Base-by-base conservation (phyloP, 2,888 invertebrate genomes). In the Standfussiana lucernea region DNA sequence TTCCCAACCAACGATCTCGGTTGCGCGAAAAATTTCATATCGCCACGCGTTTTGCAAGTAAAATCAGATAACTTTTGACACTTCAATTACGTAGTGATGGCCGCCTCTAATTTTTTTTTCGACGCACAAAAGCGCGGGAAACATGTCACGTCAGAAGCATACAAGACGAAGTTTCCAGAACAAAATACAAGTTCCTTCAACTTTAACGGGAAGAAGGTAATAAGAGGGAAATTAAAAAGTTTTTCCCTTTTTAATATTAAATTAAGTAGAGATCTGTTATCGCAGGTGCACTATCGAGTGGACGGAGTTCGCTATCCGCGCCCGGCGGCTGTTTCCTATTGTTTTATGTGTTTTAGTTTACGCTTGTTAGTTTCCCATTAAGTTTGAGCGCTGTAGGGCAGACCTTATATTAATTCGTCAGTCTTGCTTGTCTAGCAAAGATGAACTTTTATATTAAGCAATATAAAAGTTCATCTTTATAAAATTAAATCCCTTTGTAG, bases 21-120 rank as follows among this genome's bases (percentile, higher is more conserved):
- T 89, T 90, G 93, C 93, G 95, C 94, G 94, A 95, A 95, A 96
- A 95, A 96, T 96, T 96, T 96, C 95, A 96, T 95, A 96, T 94
- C 93, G 94, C 94, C 92, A 93, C 93, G 93, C 94, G 94, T 93
- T 96, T 96, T 96, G 96, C 96, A 96, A 96, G 96, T 96, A 95
- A 96, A 96, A 96, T 96, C 96, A 96, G 95, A 95, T 94, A 96
- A 96, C 96, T 96, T 96, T 96, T 96, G 96, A 96, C 96, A 96
- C 96, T 96, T 95, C 96, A 96, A 96, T 96, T 96, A 96, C 95
- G 94, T 89, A 93, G 94, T 95, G 96, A 96, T 95, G 95, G 95
- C 92, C 92, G 94, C 89, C 92, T 95, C 93, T 93, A 95, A 95
- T 95, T 95, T 95, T 90, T 79, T 91, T 95, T 92, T 85, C 86